Evolutionary conservation across 53 echinoderm and acorn worm genomes (phyloP).

Genomic region (Hippasteria phrygiana): DNA sequence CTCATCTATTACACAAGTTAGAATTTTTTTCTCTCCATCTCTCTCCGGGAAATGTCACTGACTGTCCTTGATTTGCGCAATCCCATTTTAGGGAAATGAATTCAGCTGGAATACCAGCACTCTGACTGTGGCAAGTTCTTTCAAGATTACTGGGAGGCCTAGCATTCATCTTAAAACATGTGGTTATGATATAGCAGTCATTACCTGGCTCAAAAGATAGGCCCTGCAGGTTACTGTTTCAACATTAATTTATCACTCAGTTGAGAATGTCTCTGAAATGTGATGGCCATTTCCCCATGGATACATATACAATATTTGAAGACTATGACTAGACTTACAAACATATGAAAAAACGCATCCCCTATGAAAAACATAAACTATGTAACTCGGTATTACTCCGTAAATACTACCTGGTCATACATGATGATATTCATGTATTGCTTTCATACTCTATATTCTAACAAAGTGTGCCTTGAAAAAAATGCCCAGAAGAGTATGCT

Average conservation of each 20-base stretch:
- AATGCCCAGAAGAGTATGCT: too few species aligned
- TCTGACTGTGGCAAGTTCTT: neutral
- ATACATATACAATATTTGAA: too few species aligned
- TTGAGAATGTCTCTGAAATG: neutral
- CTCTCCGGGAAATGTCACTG: neutral
- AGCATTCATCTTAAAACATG: conserved; percentile 42
- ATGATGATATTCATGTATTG: too few species aligned
- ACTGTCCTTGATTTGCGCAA: conserved; percentile 23
- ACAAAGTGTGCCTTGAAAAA: too few species aligned
- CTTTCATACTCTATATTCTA: too few species aligned
- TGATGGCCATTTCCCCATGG: neutral
- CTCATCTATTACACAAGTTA: neutral
- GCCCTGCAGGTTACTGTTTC: neutral
- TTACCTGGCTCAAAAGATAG: neutral
- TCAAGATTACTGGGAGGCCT: conserved; percentile 1
- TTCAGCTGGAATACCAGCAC: conserved; percentile 46
- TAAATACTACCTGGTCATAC: too few species aligned
- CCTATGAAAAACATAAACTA: too few species aligned
- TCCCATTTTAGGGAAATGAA: conserved; percentile 60
- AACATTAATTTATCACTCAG: neutral
- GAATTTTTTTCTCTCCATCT: neutral
- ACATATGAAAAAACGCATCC: too few species aligned
- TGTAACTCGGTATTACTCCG: too few species aligned
- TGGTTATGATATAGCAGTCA: conserved; percentile 26
- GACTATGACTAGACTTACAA: too few species aligned